These are phyloP conservation scores for Lasioglossum malachurum DNA, from an alignment of 2,888 invertebrate species.

Conservation along the genomic window DNA sequence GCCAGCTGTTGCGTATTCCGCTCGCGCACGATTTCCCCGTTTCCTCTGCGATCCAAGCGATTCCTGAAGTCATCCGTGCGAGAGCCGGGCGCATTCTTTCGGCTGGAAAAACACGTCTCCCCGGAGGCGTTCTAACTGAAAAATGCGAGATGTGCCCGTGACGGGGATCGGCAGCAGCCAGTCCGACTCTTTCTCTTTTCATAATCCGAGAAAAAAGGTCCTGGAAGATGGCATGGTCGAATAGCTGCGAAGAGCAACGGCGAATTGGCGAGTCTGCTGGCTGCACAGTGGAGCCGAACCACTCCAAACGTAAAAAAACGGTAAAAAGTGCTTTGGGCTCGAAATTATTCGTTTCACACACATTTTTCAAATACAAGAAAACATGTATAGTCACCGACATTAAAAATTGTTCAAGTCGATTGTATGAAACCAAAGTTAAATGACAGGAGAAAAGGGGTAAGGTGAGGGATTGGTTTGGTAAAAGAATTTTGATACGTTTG, in stretches of 20 bases:
- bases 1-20: constrained; percentile 23
- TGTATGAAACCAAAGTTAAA: neutral
- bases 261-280: neutral
- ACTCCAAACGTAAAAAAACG: neutral
- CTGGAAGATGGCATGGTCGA: constrained; percentile 1
- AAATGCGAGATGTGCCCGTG: constrained; percentile 63
- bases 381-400: neutral
- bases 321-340: neutral
- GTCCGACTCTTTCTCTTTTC: constrained; percentile 41
- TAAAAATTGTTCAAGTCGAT: neutral
- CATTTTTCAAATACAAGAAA: neutral
- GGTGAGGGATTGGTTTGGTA: neutral
- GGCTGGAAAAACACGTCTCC: constrained; percentile 61
- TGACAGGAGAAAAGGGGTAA: no score
- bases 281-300: neutral
- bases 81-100: constrained; percentile 37
- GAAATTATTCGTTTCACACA: neutral
- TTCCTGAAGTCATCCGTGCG: constrained; percentile 58
- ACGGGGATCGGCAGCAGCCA: constrained; percentile 43
- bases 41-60: constrained; percentile 40
- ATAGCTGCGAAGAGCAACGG: neutral
- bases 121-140: constrained; percentile 45
- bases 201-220: constrained; percentile 52
- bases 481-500: neutral
- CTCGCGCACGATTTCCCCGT: neutral